Evolutionary conservation across 1,140 invertebrate species (phyloP), one percentile per base, ranked within the genome.

Genomic region (Zaprionus kolodkinae): DNA sequence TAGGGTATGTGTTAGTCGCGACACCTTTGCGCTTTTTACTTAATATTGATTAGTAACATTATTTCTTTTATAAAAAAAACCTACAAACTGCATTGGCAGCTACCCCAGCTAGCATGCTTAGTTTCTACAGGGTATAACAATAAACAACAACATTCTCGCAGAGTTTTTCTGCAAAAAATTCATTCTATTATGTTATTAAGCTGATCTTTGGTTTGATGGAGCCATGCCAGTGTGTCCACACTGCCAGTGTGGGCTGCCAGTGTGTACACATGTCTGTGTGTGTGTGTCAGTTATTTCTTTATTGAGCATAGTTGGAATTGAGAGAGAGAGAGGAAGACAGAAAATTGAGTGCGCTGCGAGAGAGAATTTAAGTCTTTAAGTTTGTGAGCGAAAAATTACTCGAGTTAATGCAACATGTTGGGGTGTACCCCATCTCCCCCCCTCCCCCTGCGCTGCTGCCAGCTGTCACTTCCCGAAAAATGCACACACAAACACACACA

Each of bases 181-280:
- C 60, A 71, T 71, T 71, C 68, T 63, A 63, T 71, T 71, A 71
- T 71, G 59, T 62, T 63, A 63, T 62, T 71, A 71, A 71, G 60
- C 68, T 71, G 54, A 52, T 71, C 52, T 71, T 71, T 56, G 60
- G 57, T 63, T 56, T 63, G 45, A 54, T 52, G 33, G 40, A 68
- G 56, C 66, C 36, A 40, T 25, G 40, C 33, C 56, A 68, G 55
- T 50, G 48, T 68, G 55, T 60, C 45, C 56, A 68, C 40, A 67
- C 33, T 9, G 30, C 30, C 5, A 5, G n/a, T 43, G 11, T 48
- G 21, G 30, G n/a, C 6, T 15, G 30, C 10, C 64, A 15, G n/a
- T n/a, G 15, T 48, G 15, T 45, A 15, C 33, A 6, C 33, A 52
- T 13, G n/a, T 27, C 27, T 66, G 52, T 35, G 27, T 57, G 25